These are phyloP conservation scores for human DNA, from an alignment of 2,113 vertebrate species.

Conservation along the genomic window GRCh38 chr2:3200001-3200500, in stretches of 20 bases:
- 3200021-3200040: background rate
- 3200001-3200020: background rate
- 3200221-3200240: background rate
- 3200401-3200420: too few species aligned
- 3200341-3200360: background rate
- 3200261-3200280: background rate
- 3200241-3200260: accelerated
- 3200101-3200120: background rate
- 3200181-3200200: background rate
- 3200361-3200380: background rate
- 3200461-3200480: background rate
- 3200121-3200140: background rate
- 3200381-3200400: background rate
- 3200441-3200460: background rate
- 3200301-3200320: background rate
- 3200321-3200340: background rate
- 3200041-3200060: background rate
- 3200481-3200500: background rate
- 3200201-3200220: background rate
- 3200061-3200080: background rate
- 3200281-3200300: background rate
- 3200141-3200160: background rate
- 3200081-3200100: background rate
- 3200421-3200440: accelerated
- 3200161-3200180: background rate